Conservation (phyloP, 2,113 vertebrate genomes). For the Gorsachius goisagi region DNA sequence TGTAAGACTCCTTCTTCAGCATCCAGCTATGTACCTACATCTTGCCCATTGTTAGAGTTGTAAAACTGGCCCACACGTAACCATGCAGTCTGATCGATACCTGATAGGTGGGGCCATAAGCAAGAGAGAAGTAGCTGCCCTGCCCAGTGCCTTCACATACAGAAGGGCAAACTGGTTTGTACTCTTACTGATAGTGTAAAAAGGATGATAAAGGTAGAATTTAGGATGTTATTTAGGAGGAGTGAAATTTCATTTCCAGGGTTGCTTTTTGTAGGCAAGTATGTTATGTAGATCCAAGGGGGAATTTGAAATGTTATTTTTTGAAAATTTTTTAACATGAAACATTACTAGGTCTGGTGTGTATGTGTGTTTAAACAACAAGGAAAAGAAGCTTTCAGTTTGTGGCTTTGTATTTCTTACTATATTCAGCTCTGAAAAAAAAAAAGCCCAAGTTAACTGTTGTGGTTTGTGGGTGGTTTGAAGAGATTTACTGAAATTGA, state of each 20-base stretch:
- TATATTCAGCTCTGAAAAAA: not conserved
- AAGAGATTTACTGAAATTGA: slow-evolving; percentile 13
- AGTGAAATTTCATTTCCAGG: not conserved
- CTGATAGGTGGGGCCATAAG: not conserved
- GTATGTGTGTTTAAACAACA: not conserved
- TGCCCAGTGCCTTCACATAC: not conserved
- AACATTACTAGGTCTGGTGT: not conserved
- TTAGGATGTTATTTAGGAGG: not conserved
- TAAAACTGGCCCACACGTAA: not conserved
- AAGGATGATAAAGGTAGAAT: not conserved
- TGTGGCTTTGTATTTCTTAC: not conserved
- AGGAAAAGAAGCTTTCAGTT: not conserved
- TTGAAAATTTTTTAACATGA: not conserved
- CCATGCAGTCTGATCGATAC: not conserved
- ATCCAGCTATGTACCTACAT: not conserved
- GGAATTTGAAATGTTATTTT: not conserved
- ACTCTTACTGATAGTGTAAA: not conserved
- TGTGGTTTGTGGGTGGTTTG: slow-evolving; percentile 17
- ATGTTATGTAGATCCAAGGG: not conserved
- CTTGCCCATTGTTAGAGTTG: not conserved
- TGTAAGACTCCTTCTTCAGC: not conserved
- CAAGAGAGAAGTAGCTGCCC: not conserved
- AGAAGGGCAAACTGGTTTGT: not conserved
- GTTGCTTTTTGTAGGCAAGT: not conserved
- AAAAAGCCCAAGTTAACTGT: not conserved